These are phyloP conservation scores for Netelia virgata DNA, from an alignment of 2,888 invertebrate genomes.

Conservation along the genomic window DNA sequence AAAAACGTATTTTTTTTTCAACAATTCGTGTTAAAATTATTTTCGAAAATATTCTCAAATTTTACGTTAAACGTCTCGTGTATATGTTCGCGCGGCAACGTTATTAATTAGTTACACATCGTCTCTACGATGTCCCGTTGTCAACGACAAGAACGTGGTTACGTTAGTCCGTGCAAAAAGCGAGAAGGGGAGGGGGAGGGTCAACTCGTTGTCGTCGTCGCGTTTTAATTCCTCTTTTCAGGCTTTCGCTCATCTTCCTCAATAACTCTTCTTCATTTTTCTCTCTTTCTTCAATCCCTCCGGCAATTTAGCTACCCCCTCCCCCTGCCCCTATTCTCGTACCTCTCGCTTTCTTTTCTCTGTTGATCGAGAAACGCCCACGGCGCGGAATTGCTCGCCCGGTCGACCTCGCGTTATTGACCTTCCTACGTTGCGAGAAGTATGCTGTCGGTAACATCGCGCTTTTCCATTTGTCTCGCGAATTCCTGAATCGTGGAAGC, in stretches of 20 bases:
- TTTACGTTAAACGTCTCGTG: no score
- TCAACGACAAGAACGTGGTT: conserved; percentile 59
- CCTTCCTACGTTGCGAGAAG: conserved; percentile 34
- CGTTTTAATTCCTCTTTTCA: conserved; percentile 62
- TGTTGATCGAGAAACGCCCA: conserved; percentile 35
- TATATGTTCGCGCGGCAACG: no score
- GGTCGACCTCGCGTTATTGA: conserved; percentile 65
- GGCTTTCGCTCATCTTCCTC: conserved; percentile 44
- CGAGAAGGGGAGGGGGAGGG: conserved; percentile 35
- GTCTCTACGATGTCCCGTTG: conserved; percentile 18
- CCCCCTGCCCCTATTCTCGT: neutral
- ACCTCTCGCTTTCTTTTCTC: conserved; percentile 14
- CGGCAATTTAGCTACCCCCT: neutral
- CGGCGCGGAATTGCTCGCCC: conserved; percentile 27
- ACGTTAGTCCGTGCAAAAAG: neutral
- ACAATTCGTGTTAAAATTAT: no score
- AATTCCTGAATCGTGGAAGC: no score
- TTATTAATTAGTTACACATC: neutral
- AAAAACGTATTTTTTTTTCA: no score
- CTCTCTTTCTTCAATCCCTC: conserved; percentile 40
- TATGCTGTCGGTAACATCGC: conserved; percentile 26
- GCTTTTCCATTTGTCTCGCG: no score
- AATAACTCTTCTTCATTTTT: conserved; percentile 44
- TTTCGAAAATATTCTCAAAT: no score
- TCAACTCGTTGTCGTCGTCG: conserved; percentile 69